Conservation (phyloP, 2,888 invertebrate genomes). For the Lepetodrilus schrolli region DNA sequence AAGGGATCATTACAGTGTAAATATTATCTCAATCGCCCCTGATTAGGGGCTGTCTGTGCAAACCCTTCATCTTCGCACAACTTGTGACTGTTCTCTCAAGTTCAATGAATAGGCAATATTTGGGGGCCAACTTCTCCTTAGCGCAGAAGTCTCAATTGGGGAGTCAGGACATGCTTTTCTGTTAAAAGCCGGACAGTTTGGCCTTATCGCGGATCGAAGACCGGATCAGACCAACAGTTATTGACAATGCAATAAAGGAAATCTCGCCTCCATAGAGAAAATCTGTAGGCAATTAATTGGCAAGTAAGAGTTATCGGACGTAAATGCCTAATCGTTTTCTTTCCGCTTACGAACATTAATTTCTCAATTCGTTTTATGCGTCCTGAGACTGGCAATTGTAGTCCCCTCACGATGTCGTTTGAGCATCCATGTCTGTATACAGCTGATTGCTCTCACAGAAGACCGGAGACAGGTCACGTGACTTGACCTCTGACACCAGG, state of each 20-base stretch:
- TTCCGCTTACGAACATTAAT: slow-evolving; percentile 27
- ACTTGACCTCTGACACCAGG: not conserved
- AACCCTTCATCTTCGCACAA: slow-evolving; percentile 23
- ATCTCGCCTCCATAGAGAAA: slow-evolving; percentile 20
- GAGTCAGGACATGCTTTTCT: slow-evolving; percentile 7
- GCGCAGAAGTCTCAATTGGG: slow-evolving; percentile 1
- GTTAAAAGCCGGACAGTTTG: slow-evolving; percentile 22
- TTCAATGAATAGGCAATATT: slow-evolving; percentile 24
- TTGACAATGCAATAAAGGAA: slow-evolving; percentile 27
- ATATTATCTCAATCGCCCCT: slow-evolving; percentile 46
- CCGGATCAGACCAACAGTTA: slow-evolving; percentile 21
- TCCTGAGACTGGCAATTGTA: not conserved
- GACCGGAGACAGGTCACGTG: not conserved
- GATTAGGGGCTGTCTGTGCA: slow-evolving; percentile 40
- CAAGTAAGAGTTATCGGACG: slow-evolving; percentile 25
- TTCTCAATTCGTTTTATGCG: slow-evolving; percentile 18
- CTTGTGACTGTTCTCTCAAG: slow-evolving; percentile 17
- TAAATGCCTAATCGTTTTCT: slow-evolving; percentile 26
- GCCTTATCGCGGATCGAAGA: slow-evolving; percentile 24
- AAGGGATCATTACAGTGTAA: slow-evolving; percentile 46
- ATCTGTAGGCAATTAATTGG: slow-evolving; percentile 25
- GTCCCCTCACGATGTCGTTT: not conserved
- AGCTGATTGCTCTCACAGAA: not conserved
- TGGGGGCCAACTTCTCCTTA: slow-evolving; percentile 13
- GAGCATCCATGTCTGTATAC: not conserved